Base-by-base conservation (phyloP, 2,113 vertebrate genomes). In the Cinclus mexicanus region DNA sequence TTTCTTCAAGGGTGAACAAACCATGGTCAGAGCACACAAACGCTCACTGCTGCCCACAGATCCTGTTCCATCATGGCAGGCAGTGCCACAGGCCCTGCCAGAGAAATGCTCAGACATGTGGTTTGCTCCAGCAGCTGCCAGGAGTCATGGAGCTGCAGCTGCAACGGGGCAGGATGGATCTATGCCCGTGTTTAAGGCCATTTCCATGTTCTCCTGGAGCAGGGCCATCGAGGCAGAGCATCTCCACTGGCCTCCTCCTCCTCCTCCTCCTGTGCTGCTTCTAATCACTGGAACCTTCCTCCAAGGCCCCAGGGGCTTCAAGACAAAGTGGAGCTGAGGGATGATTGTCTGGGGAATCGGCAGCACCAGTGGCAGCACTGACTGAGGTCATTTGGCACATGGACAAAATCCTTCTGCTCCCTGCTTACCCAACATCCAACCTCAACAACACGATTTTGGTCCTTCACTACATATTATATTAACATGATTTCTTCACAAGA, bases 401-500 rank as follows among this genome's bases (percentile, higher is more conserved):
- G 71, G 64, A 74, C 97, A 97, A 59, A 52, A 88, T 93, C 91
- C 97, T 98, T 97, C 97, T 98, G 96, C 97, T 97, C 97, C 98
- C 98, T 98, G 97, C 97, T 97, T 96, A 98, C 92, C 97, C 98
- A 96, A 97, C 98, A 98, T 97, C 98, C 98, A 98, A 95, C 98
- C 98, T 97, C 96, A 69, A 97, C 97, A 90, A 98, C 98, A 98
- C 97, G 80, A 97, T 97, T 99, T 99, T 99, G 99, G 99, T 99
- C 99, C 99, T 98, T 99, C 98, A 98, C 99, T 98, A 98, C 97
- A 91, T 94, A 98, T 99, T 99, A 98, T 98, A 99, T 99, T 99
- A 99, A 99, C 98, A 98, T 98, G 78, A 94, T 98, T 98, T 98
- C 98, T 98, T 98, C 98, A 98, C 97, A 97, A 97, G 85, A 96